Conservation (phyloP, 2,113 vertebrate species). For the Leptobrachium ailaonicum region DNA sequence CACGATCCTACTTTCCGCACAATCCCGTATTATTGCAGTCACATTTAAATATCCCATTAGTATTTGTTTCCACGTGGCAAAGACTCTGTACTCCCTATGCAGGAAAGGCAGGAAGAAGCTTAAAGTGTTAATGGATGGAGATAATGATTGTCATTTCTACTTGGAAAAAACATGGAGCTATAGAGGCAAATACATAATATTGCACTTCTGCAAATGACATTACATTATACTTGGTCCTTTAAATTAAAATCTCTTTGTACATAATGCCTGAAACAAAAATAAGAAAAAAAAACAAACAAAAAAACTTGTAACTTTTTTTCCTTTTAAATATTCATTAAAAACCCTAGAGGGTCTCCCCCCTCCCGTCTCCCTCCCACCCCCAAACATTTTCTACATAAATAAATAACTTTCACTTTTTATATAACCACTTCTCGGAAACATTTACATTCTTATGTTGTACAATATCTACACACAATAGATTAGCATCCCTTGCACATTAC, state of each 20-base stretch:
- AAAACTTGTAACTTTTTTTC: slow-evolving; percentile 73
- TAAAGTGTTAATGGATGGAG: slow-evolving; percentile 5
- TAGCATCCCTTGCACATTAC: slow-evolving; percentile 9
- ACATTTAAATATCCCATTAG: slow-evolving; percentile 51
- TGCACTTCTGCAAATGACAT: slow-evolving; percentile 74
- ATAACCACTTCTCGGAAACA: slow-evolving; percentile 74
- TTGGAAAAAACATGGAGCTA: slow-evolving; percentile 53
- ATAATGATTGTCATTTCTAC: slow-evolving; percentile 72
- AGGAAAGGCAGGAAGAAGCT: slow-evolving; percentile 51
- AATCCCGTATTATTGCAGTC: slow-evolving; percentile 60
- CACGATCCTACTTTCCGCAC: slow-evolving; percentile 50
- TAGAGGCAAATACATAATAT: slow-evolving; percentile 66
- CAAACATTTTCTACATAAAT: slow-evolving; percentile 79
- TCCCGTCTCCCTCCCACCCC: slow-evolving; percentile 68
- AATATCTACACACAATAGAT: slow-evolving; percentile 79
- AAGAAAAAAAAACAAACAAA: slow-evolving; percentile 58
- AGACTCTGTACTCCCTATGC: slow-evolving; percentile 51
- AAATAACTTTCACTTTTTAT: slow-evolving; percentile 82
- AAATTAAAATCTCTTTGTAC: slow-evolving; percentile 72
- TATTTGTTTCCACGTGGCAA: slow-evolving; percentile 45
- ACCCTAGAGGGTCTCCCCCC: slow-evolving; percentile 71
- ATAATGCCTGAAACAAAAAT: slow-evolving; percentile 67
- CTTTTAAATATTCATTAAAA: slow-evolving; percentile 65
- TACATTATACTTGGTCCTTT: slow-evolving; percentile 76
- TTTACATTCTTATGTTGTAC: slow-evolving; percentile 76